These are phyloP conservation scores for Poecile atricapillus DNA, from an alignment of 2,113 vertebrate genomes.

Conservation along the genomic window DNA sequence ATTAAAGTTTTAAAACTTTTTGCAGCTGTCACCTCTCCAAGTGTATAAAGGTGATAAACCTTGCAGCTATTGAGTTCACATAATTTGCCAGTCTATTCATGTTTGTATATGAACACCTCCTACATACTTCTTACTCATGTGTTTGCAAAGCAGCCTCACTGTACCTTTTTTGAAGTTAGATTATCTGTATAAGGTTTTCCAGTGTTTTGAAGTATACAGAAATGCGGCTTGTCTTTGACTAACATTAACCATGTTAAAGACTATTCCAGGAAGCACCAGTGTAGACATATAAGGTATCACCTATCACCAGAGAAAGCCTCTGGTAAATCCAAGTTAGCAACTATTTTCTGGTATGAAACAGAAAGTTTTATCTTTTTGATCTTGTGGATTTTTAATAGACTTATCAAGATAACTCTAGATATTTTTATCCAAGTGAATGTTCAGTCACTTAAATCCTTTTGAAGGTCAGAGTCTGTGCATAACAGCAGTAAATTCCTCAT, in stretches of 20 bases:
- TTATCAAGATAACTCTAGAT: background rate
- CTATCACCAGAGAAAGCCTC: background rate
- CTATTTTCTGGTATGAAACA: background rate
- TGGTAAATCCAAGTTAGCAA: background rate
- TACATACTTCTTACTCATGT: background rate
- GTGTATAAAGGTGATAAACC: background rate
- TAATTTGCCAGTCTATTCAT: background rate
- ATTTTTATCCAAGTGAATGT: background rate
- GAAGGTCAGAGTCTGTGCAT: background rate
- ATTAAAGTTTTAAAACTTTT: background rate
- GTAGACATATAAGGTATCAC: background rate
- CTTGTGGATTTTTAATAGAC: background rate
- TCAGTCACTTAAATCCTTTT: conserved; percentile 1
- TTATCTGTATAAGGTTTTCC: background rate
- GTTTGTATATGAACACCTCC: background rate
- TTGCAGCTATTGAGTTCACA: background rate
- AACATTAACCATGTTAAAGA: background rate
- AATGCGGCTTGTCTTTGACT: background rate
- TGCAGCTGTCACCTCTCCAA: background rate
- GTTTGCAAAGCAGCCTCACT: background rate
- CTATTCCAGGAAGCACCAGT: background rate
- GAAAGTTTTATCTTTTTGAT: background rate
- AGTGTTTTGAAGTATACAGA: background rate
- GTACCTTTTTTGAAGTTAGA: background rate
- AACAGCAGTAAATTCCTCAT: background rate